Evolutionary conservation across 2,888 invertebrate species (phyloP), one percentile per base, ranked within the genome.

Genomic region (Sinodicranocentrus sp.): DNA sequence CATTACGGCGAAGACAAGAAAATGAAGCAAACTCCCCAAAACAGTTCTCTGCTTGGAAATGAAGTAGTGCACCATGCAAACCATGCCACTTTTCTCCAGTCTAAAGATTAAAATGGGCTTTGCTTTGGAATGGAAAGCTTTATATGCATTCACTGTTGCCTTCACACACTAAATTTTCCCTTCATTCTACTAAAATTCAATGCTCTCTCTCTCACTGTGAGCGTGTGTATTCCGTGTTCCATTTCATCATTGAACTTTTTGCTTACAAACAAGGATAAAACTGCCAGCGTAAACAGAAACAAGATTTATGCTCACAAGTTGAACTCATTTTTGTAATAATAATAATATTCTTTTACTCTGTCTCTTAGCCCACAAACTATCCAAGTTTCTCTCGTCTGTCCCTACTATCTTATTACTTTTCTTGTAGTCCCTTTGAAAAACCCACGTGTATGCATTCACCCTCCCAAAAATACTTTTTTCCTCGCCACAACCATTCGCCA

Each of bases 221-320:
- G n/a, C n/a, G 17, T 44, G 10, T 70, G 15, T 73, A 25, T 15
- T 63, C 39, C 28, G 52, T 52, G 72, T 79, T 79, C 72, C 65
- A 79, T 79, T 79, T 79, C 79, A 79, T 79, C 79, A 72, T 71
- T 71, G 79, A 79, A 79, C 79, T 79, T 79, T 79, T 71, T 65
- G 79, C 79, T 71, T 79, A 72, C 71, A 71, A 63, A 72, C 79
- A 79, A 72, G 79, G 79, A 79, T 72, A 72, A 79, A 79, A 79
- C 71, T 79, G 79, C 79, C 79, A 72, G 25, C 72, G 72, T 79
- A 79, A 79, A 79, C 79, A 79, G 79, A 79, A 79, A 63, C 79
- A 79, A 79, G 79, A 79, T 79, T 79, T 79, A 79, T 79, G 78
- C 52, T 63, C 39, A 2, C 63, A 70, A 52, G 48, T 65, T 79